Percentiles rank a stretch among this genome's conserved stretches.
These are phyloP conservation scores for Microchirus variegatus DNA, from an alignment of 2,797 vertebrate genomes.

Conservation along the genomic window DNA sequence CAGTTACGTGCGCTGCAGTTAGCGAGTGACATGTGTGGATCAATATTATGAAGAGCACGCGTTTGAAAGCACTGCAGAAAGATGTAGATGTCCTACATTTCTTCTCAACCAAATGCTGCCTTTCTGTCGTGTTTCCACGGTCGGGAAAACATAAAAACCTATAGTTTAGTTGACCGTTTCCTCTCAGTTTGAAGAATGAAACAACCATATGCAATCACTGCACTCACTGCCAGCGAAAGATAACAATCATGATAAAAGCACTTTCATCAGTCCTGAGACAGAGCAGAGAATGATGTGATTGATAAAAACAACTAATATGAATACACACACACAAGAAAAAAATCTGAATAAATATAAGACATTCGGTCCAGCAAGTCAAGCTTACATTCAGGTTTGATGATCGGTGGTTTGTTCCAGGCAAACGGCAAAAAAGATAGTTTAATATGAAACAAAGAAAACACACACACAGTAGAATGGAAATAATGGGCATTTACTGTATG, in stretches of 20 bases:
- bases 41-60: no score
- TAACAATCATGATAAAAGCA: no score
- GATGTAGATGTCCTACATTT: no score
- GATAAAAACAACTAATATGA: constrained; percentile 8
- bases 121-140: no score
- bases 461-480: not conserved
- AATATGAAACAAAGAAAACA: not conserved
- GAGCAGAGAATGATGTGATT: constrained; percentile 2
- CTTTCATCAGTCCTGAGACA: constrained; percentile 19
- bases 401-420: not conserved
- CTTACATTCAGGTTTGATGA: constrained; percentile 22
- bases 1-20: no score
- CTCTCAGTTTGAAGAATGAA: not conserved
- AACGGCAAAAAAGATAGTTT: not conserved
- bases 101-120: no score
- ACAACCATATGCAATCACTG: no score
- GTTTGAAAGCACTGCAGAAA: no score
- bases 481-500: not conserved
- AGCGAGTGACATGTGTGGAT: no score
- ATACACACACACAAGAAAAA: no score
- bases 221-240: no score
- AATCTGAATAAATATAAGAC: no score
- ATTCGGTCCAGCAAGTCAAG: not conserved
- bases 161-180: not conserved
- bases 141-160: not conserved